Evolutionary conservation across 1,140 invertebrate species (phyloP).

Genomic region (Oncopodura yosiiana): DNA sequence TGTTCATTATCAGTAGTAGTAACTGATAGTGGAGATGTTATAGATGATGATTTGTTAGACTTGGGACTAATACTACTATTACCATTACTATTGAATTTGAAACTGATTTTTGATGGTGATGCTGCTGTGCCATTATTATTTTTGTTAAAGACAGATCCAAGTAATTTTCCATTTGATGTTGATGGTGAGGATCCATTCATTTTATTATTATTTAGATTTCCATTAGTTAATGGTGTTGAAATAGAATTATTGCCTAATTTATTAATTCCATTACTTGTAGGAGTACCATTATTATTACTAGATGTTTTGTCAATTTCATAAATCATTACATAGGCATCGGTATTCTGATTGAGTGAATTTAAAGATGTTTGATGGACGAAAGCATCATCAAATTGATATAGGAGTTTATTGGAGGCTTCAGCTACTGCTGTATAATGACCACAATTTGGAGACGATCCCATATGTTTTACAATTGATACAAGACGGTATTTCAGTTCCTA

Average conservation of each 20-base stretch:
- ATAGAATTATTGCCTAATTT: neutral
- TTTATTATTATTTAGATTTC: too few species aligned
- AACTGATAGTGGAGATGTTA: too few species aligned
- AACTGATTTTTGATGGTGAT: neutral
- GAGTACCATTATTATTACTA: neutral
- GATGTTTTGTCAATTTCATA: conserved; percentile 25
- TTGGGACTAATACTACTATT: too few species aligned
- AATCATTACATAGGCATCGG: conserved; percentile 33
- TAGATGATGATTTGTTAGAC: too few species aligned
- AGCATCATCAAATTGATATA: conserved; percentile 76
- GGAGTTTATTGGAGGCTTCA: conserved; percentile 65
- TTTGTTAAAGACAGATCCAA: neutral
- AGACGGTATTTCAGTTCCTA: conserved; percentile 65
- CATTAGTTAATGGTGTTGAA: too few species aligned
- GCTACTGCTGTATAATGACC: conserved; percentile 95
- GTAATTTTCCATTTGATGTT: neutral
- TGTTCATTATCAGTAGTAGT: too few species aligned
- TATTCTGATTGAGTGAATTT: conserved; percentile 15
- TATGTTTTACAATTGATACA: conserved; percentile 87
- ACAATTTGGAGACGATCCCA: conserved; percentile 86
- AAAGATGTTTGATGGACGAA: conserved; percentile 45
- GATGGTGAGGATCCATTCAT: too few species aligned
- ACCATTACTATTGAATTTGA: neutral
- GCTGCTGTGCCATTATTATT: neutral
- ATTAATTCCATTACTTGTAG: neutral